Base-by-base conservation (phyloP, 2,113 vertebrate species). In the Neotoma lepida region DNA sequence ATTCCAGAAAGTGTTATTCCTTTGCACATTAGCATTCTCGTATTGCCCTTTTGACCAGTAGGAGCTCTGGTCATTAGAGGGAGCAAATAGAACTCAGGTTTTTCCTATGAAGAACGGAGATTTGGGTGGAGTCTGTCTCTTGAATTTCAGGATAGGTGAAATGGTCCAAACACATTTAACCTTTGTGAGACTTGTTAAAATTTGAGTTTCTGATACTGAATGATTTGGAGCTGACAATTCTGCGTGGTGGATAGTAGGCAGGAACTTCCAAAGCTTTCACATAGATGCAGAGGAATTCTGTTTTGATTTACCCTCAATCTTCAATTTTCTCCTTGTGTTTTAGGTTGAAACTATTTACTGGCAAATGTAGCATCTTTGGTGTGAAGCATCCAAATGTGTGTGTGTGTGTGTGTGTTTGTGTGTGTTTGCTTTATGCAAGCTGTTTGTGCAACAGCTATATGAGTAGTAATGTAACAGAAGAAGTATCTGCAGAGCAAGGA, bases 121-220 rank as follows among this genome's bases (percentile, higher is more conserved):
- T 49, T 86, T 94, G 54, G 22, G 15, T 66, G 24, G 13, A 68
- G 9, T 30, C 24, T 71, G 44, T n/a, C 39, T 73, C 54, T 92
- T 41, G 93, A 15, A 17, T 4, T 80, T 94, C 64, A 44, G 9
- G 35, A 94, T 9, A 41, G 10, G 13, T 80, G 12, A 96, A 90
- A 41, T 86, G 39, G n/a, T n/a, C 4, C 66, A 95, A 93, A 86
- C 54, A 86, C 6, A 26, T 14, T 73, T 12, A 86, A 26, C 76
- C 13, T 92, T 93, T 68, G 24, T 93, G 86, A 80, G 44, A 10
- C 1, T 46, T 78, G 58, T 70, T 39, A 61, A 56, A 74, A 24
- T 54, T 89, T 86, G 82, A 33, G 58, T 94, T 95, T 96, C 46
- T 86, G 63, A 30, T 94, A 6, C 68, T 91, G 44, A 87, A 89